Evolutionary conservation across 2,888 invertebrate species (phyloP), one percentile per base, ranked within the genome.

Genomic region (Sminthurinus aureus): DNA sequence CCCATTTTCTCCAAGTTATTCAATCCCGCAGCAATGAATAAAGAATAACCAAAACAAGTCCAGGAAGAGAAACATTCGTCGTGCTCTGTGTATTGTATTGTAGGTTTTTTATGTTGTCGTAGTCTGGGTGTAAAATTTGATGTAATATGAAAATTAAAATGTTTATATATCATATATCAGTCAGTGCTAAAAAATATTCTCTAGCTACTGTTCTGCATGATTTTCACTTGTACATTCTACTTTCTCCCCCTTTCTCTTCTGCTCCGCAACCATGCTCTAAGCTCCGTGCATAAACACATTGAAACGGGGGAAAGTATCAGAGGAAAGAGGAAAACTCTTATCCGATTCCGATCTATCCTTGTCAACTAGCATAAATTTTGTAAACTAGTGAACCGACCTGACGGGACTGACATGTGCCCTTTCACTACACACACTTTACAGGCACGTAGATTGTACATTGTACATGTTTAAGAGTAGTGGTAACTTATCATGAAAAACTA

Each of bases 311-410:
- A 71, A 71, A 71, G 71, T 71, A 24, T 71, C 71, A 20, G 71
- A 71, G 24, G 13, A 38, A 38, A 38, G 38, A 38, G 38, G 38
- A 38, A 58, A 71, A 71, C 71, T 71, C 71, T 22, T 76, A 76
- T 76, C 76, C 52, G 20, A 20, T 76, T 20, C n/a, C 76, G 52
- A 76, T 76, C 58, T 22, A 22, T 76, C 76, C 76, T 76, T 76
- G 76, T 76, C 76, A 76, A 52, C 52, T 76, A 50, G 12, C n/a
- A 58, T 51, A 76, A 76, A 76, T 52, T 76, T 76, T 51, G 50
- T 22, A 58, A 76, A 22, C 76, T 76, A 76, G 58, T 76, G 24
- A 52, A 76, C 51, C 71, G 71, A 71, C 71, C 71, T 71, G 71
- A 71, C 71, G 71, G 26, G 15, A 24, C 69, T 69, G 24, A 71